phyloP scores from a whole-genome alignment of 2,888 invertebrate genomes.

The Caenorhabditis sinica region DNA sequence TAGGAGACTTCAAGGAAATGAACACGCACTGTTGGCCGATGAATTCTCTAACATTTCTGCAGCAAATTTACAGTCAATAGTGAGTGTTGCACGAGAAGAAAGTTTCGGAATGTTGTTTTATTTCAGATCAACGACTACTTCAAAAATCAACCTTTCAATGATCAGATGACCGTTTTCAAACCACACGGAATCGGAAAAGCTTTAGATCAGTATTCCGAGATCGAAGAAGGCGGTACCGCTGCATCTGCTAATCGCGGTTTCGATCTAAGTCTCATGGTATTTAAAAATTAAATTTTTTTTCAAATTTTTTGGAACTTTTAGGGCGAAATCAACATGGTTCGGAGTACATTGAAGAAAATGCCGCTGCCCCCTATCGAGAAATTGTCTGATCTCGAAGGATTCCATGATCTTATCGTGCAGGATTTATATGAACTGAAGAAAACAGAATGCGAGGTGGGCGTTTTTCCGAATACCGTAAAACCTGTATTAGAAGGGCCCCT shows the following conservation, averaged over 20 bases:
- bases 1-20: slow-evolving; percentile 3
- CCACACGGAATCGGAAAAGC: slow-evolving; percentile 70
- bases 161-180: slow-evolving; percentile 71
- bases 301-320: slow-evolving; percentile 7
- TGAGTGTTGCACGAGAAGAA: neutral
- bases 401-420: slow-evolving; percentile 41
- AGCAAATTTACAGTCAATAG: slow-evolving; percentile 56
- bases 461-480: too few species aligned
- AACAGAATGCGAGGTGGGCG: slow-evolving; percentile 52
- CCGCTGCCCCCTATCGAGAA: slow-evolving; percentile 36
- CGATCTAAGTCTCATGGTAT: slow-evolving; percentile 27
- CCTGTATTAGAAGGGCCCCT: too few species aligned
- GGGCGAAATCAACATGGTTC: slow-evolving; percentile 49
- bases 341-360: slow-evolving; percentile 48
- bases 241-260: slow-evolving; percentile 49
- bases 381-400: slow-evolving; percentile 26
- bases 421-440: slow-evolving; percentile 55
- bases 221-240: slow-evolving; percentile 54
- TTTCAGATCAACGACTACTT: slow-evolving; percentile 75
- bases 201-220: slow-evolving; percentile 67
- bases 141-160: slow-evolving; percentile 54
- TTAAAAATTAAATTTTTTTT: neutral
- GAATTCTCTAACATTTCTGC: slow-evolving; percentile 47
- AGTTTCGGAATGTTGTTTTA: neutral
- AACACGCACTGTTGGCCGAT: slow-evolving; percentile 6